Evolutionary conservation across 2,797 vertebrate genomes (phyloP).

Genomic region (Yasuhikotakia modesta): DNA sequence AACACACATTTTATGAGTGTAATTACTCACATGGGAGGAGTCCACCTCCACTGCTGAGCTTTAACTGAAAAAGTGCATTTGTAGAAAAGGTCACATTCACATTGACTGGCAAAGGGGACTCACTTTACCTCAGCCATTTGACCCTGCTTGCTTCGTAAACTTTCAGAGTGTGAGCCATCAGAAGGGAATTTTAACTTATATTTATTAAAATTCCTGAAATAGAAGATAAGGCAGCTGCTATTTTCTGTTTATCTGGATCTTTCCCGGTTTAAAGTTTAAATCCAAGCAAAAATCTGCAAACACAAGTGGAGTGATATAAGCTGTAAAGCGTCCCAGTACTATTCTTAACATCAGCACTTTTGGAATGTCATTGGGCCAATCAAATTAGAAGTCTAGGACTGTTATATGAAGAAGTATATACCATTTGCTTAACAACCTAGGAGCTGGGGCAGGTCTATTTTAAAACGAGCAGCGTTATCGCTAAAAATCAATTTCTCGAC

Average conservation of each 20-base stretch:
- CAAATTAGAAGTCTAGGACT: neutral
- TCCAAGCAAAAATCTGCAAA: neutral
- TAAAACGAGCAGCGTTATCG: neutral
- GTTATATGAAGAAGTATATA: neutral
- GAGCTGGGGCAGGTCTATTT: neutral
- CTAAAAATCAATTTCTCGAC: conserved; percentile 4
- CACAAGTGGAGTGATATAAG: neutral
- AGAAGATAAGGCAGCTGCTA: neutral
- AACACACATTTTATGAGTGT: conserved; percentile 59
- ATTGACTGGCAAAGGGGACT: conserved; percentile 19
- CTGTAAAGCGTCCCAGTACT: neutral
- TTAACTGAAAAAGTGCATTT: conserved; percentile 58
- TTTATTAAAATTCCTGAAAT: neutral
- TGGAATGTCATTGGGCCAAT: neutral
- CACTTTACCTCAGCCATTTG: conserved; percentile 2
- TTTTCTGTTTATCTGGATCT: neutral
- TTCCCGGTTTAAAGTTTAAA: neutral
- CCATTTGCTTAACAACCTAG: neutral
- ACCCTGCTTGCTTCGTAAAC: neutral
- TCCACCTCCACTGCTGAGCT: conserved; percentile 51
- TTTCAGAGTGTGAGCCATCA: neutral
- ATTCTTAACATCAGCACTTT: neutral
- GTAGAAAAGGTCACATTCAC: conserved; percentile 60
- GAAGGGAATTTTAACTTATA: neutral
- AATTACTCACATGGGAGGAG: conserved; percentile 61